Evolutionary conservation across 2,797 vertebrate species (phyloP), one percentile per base, ranked within the genome.

Genomic region (Anisognathus igniventris): DNA sequence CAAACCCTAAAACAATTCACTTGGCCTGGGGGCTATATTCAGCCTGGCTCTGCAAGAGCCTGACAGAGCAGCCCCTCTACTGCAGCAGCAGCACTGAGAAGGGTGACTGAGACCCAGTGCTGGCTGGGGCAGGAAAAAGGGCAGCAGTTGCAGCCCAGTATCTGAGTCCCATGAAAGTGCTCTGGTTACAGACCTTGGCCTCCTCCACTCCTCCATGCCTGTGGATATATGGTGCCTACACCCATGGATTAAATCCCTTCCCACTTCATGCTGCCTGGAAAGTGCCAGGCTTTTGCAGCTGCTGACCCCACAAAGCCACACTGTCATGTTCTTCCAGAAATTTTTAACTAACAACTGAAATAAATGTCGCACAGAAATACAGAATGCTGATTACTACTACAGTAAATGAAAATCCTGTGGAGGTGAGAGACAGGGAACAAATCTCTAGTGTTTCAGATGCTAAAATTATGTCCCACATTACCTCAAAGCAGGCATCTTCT

Each of bases 81-180:
- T 33, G 79, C 35, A 45, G 62, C 35, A 51, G 30, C 2, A 3
- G 62, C 51, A 23, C 33, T 8, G 25, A 18, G 35, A 88, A 75
- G 20, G 30, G 47, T 3, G 7, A 58, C 35, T 62, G 5, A 14
- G 28, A 65, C 12, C 28, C 7, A 1, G 12, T 4, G 22, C 19
- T 12, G 6, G 7, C 4, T 39, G 19, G 40, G 78, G 53, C n/a
- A 0, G 0, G 23, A 66, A 3, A 3, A 76, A 72, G 72, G 62
- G 35, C 35, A 54, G 42, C 44, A 86, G 28, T 33, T 35, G 37
- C 31, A 77, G 53, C 7, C 53, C 88, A 35, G 73, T 30, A 40
- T 27, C 16, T 25, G 25, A 75, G 47, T 14, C 35, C 39, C 35
- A 61, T 22, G 28, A 21, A 57, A 81, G 12, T 78, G 27, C 8